A percentile compares a stretch with the other conserved stretches of the same genome.
Evolutionary conservation across 1,140 invertebrate species (phyloP).

Genomic region (Zophobas morio): DNA sequence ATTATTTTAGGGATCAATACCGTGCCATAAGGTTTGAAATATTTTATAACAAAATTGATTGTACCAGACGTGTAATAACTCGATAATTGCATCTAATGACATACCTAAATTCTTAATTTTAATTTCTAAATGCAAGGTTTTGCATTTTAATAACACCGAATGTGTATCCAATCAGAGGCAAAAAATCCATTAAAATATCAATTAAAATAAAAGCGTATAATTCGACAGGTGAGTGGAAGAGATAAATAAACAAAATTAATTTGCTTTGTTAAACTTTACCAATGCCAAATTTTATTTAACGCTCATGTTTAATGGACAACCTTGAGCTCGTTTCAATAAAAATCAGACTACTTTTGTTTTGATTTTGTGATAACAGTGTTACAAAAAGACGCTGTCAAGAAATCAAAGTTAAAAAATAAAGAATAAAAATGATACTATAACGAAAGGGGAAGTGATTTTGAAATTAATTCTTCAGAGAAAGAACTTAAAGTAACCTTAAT

Average conservation of each 20-base stretch:
- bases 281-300: no score
- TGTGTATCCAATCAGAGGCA: no score
- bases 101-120: not conserved
- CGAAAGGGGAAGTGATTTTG: no score
- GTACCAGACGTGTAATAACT: not conserved
- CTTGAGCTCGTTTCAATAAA: no score
- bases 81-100: not conserved
- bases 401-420: no score
- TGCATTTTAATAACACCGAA: not conserved
- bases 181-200: not conserved
- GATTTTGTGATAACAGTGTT: no score
- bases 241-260: not conserved
- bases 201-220: not conserved
- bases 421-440: no score
- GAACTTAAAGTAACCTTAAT: no score
- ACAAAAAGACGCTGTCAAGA: no score
- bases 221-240: not conserved
- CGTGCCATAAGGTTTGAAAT: not conserved
- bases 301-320: no score
- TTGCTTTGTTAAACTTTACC: not conserved
- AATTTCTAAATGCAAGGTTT: constrained; percentile 1
- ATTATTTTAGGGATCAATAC: constrained; percentile 1
- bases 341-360: no score
- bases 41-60: not conserved
- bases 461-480: no score